These are phyloP conservation scores for Octonoba sinensis DNA, from an alignment of 2,888 invertebrate genomes.

Conservation along the genomic window DNA sequence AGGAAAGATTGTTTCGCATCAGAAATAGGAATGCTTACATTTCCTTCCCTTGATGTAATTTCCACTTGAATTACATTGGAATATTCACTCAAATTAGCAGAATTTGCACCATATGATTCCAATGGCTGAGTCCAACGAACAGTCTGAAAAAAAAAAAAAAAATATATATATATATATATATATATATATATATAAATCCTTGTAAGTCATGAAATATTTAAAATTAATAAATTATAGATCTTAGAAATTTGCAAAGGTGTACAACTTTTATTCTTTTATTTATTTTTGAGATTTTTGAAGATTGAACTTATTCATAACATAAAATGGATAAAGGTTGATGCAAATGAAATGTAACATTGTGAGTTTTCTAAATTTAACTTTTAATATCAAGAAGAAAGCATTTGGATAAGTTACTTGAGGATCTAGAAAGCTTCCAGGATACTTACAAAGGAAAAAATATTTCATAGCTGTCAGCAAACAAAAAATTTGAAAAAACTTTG, in stretches of 20 bases:
- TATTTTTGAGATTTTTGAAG: background rate
- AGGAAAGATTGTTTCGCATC: constrained; percentile 40
- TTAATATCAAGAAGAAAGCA: too few relatives aligned
- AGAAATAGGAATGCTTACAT: constrained; percentile 23
- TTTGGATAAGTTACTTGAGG: too few relatives aligned
- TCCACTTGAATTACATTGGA: constrained; percentile 55
- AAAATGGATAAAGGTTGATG: too few relatives aligned
- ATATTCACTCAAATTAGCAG: constrained; percentile 40
- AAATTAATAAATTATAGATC: background rate
- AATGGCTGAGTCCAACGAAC: constrained; percentile 58
- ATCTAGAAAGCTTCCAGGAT: too few relatives aligned
- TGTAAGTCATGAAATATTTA: background rate
- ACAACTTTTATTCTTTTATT: background rate
- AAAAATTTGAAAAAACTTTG: too few relatives aligned
- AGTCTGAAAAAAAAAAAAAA: constrained; percentile 27
- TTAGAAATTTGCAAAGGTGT: background rate
- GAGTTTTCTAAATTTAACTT: too few relatives aligned
- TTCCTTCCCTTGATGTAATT: constrained; percentile 40
- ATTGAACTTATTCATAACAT: background rate
- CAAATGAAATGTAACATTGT: too few relatives aligned
- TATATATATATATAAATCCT: background rate
- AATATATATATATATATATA: background rate
- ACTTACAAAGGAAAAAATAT: too few relatives aligned
- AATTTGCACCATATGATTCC: constrained; percentile 43
- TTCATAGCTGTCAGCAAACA: too few relatives aligned